Conservation (phyloP, 2,113 vertebrate genomes). For the Dicaeum eximium region DNA sequence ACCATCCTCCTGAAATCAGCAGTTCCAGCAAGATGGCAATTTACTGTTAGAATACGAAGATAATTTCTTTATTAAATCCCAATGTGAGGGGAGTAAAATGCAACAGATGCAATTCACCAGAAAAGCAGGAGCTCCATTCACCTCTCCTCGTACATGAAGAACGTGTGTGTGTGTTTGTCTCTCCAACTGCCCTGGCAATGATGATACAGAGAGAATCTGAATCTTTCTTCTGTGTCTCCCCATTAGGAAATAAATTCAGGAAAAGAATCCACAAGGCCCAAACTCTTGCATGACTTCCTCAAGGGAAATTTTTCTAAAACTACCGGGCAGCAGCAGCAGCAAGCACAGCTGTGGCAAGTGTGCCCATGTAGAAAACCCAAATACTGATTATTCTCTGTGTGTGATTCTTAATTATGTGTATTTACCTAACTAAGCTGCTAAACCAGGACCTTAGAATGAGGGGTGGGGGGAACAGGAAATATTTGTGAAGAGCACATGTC, state of each 20-base stretch:
- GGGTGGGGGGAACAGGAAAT: background rate
- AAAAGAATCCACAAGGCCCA: background rate
- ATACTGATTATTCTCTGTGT: background rate
- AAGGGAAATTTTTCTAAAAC: background rate
- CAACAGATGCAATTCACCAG: background rate
- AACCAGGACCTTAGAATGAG: background rate
- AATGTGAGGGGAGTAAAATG: background rate
- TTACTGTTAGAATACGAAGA: background rate
- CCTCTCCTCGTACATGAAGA: rapidly evolving
- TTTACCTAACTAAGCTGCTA: background rate
- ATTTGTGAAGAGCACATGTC: background rate
- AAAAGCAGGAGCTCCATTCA: background rate
- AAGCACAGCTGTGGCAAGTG: background rate
- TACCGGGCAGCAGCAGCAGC: background rate
- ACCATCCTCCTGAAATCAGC: background rate
- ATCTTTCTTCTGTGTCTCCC: background rate
- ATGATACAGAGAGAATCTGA: background rate
- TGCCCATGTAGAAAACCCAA: background rate
- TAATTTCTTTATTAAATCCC: background rate
- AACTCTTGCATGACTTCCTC: background rate
- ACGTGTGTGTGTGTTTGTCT: rapidly evolving
- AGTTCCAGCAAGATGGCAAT: background rate
- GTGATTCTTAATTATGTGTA: background rate
- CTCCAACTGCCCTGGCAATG: background rate
- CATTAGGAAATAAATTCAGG: background rate